Conservation (phyloP, 2,113 vertebrate species). For the Colinus virginianus region DNA sequence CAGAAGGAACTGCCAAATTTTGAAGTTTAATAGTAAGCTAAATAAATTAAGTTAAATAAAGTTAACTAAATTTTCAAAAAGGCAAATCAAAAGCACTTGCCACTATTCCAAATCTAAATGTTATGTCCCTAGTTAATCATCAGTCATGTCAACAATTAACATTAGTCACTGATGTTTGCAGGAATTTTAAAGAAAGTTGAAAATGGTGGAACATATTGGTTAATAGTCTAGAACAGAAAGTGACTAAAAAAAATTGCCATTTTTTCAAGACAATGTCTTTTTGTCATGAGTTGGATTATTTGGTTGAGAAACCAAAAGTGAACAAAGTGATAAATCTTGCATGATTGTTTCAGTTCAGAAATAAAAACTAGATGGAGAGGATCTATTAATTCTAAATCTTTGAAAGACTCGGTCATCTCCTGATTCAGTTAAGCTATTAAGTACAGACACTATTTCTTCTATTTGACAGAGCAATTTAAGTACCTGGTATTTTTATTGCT, state of each 20-base stretch:
- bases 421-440: neutral
- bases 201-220: neutral
- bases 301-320: neutral
- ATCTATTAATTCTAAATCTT: slow-evolving; percentile 1
- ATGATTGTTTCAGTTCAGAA: neutral
- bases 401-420: neutral
- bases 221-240: neutral
- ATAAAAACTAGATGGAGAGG: neutral
- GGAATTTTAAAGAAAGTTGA: neutral
- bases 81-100: neutral
- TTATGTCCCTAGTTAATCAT: neutral
- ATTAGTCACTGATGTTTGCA: neutral
- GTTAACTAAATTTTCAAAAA: neutral
- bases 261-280: neutral
- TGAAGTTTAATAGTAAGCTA: neutral
- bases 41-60: too few species aligned
- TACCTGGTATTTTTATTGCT: neutral
- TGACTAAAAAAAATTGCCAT: neutral
- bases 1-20: neutral
- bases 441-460: neutral
- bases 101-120: neutral
- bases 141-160: neutral
- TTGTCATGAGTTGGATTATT: neutral
- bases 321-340: neutral
- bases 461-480: neutral